Evolutionary conservation across 1,140 invertebrate species (phyloP).

Genomic region (Panagrolaimus sp.): DNA sequence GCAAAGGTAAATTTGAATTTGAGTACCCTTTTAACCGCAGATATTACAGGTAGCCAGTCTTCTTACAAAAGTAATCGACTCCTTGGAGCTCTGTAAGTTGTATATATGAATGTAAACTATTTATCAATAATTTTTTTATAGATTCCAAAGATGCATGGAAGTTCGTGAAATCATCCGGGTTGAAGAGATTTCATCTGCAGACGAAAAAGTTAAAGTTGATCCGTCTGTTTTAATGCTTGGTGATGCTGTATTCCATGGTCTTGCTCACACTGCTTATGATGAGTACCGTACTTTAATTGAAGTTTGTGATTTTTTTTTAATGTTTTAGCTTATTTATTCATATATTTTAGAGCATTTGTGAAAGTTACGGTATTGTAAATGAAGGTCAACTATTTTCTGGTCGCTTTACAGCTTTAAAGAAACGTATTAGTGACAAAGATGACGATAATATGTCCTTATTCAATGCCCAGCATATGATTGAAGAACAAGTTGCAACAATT

Average conservation of each 20-base stretch:
- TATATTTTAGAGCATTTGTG: constrained; percentile 20
- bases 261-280: not conserved
- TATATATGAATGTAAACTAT: too few species aligned
- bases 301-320: constrained; percentile 15
- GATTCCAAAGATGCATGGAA: constrained; percentile 23
- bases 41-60: not conserved
- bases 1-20: too few species aligned
- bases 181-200: not conserved
- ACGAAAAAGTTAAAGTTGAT: not conserved
- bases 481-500: not conserved
- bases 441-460: constrained; percentile 4
- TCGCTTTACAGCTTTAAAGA: not conserved
- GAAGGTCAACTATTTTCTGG: constrained; percentile 10
- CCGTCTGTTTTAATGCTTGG: not conserved
- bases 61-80: constrained; percentile 43
- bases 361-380: constrained; percentile 15
- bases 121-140: too few species aligned
- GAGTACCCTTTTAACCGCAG: too few species aligned
- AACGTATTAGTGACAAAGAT: not conserved
- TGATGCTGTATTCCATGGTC: not conserved
- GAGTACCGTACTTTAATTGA: not conserved
- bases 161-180: not conserved
- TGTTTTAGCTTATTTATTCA: not conserved
- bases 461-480: not conserved
- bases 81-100: constrained; percentile 54